phyloP scores from a whole-genome alignment of 2,113 vertebrate species.

The Pteropus alecto region DNA sequence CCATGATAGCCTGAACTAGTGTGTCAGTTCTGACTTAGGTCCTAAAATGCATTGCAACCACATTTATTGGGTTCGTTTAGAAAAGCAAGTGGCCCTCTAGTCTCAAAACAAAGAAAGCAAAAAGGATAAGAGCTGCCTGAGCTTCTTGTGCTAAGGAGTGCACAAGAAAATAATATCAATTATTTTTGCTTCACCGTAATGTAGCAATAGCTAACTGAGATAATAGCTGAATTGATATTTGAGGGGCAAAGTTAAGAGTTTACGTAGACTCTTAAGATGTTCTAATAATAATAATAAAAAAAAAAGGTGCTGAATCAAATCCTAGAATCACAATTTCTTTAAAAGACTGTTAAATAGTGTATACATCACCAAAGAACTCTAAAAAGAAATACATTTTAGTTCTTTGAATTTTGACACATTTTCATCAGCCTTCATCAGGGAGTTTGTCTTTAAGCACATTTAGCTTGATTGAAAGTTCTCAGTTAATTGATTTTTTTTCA shows the following conservation, averaged over 20 bases:
- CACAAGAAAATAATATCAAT: neutral
- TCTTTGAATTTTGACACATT: neutral
- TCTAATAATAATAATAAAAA: neutral
- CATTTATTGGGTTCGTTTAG: neutral
- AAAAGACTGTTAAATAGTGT: neutral
- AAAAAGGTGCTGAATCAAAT: neutral
- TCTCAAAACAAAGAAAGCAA: neutral
- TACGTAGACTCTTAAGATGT: neutral
- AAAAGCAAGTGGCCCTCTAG: neutral
- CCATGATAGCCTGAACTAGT: no score
- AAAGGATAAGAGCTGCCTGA: neutral
- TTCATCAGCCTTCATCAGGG: neutral
- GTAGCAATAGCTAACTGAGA: neutral
- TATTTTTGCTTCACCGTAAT: neutral
- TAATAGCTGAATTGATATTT: neutral
- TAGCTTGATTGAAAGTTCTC: neutral
- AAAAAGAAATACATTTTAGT: neutral
- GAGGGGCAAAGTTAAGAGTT: neutral
- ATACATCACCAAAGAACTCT: neutral
- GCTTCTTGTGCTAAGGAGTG: neutral
- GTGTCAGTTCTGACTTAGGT: neutral
- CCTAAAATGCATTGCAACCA: neutral
- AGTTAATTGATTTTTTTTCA: neutral
- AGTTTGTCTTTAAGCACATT: neutral
- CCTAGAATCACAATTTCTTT: neutral